Base-by-base conservation (phyloP, 1,140 invertebrate species). In the Aphis gossypii region DNA sequence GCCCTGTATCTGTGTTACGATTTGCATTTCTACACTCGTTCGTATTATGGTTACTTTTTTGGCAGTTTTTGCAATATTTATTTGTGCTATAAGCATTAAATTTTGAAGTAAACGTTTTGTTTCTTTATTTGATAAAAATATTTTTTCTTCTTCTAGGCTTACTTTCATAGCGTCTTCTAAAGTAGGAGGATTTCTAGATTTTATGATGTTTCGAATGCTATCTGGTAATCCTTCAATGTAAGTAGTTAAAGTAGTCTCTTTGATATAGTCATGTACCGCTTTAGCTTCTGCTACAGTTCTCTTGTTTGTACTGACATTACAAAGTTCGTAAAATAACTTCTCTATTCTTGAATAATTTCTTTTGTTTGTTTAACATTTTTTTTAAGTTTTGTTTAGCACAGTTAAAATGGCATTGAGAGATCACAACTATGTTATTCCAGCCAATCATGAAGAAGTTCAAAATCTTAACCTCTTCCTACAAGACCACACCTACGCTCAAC, bases 41-140 rank as follows among this genome's bases (percentile, higher is more conserved):
- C 18, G 90, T 91, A 41, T 54, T 54, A 18, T 92, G 90, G 18
- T 48, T 82, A 11, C 5, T 82, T 83, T 68, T 92, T 82, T 41
- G 21, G n/a, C 68, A 92, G 18, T 92, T 83, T 44, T 41, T 68
- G 30, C 90, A 92, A n/a, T 92, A 92, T 46, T 92, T 76, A 8
- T n/a, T 30, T 23, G 5, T 68, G 21, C 23, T 41, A 83, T 38
- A 41, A 83, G 14, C 20, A 5, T 83, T 38, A 1, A 38, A 21
- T 83, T 41, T 41, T 83, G 38, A 7, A 83, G 23, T 18, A 83
- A 21, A 21, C 38, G 82, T 41, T 7, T 20, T 21, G 38, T 83
- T 38, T 41, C 82, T 83, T 41, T 83, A 83, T 83, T 83, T 38
- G 38, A 83, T 41, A 20, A 21, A 83, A 21, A 83, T 41, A 83